Evolutionary conservation across 2,113 vertebrate genomes (phyloP).

Genomic region (Hepsetus odoe): DNA sequence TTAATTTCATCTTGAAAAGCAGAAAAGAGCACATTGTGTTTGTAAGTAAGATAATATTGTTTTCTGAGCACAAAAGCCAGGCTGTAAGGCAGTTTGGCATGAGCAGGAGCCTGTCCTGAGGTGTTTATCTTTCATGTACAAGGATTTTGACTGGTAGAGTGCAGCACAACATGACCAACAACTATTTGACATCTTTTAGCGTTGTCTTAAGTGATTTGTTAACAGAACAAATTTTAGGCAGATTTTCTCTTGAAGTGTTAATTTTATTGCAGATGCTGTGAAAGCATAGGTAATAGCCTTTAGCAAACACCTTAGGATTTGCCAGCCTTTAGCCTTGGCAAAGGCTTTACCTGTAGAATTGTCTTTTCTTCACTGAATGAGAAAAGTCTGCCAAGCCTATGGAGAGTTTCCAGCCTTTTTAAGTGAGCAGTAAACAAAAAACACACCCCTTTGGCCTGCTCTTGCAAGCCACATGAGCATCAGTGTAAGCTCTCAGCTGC

Average conservation of each 20-base stretch:
- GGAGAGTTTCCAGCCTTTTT: neutral
- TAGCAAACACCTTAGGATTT: slow-evolving; percentile 20
- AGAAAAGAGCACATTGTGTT: neutral
- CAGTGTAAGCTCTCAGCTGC: neutral
- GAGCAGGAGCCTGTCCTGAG: neutral
- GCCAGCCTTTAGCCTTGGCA: slow-evolving; percentile 19
- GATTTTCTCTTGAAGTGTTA: neutral
- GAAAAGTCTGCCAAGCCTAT: slow-evolving; percentile 28
- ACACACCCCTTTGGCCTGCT: slow-evolving; percentile 22
- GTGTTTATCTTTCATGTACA: neutral
- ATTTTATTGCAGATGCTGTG: slow-evolving; percentile 8
- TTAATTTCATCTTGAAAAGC: neutral
- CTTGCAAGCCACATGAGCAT: neutral
- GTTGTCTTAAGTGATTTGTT: neutral
- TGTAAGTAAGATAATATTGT: no score
- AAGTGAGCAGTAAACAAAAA: slow-evolving; percentile 19
- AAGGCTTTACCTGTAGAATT: slow-evolving; percentile 29
- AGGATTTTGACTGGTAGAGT: neutral
- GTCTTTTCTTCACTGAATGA: slow-evolving; percentile 12
- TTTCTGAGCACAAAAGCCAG: neutral
- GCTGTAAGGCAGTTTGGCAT: neutral
- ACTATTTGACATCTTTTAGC: neutral
- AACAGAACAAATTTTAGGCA: slow-evolving; percentile 9
- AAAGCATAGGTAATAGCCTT: slow-evolving; percentile 3
- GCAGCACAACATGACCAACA: no score